A percentile compares a stretch with the other conserved stretches of the same genome.
Evolutionary conservation across 2,797 vertebrate species (phyloP).

Genomic region (Loris lydekkerianus): DNA sequence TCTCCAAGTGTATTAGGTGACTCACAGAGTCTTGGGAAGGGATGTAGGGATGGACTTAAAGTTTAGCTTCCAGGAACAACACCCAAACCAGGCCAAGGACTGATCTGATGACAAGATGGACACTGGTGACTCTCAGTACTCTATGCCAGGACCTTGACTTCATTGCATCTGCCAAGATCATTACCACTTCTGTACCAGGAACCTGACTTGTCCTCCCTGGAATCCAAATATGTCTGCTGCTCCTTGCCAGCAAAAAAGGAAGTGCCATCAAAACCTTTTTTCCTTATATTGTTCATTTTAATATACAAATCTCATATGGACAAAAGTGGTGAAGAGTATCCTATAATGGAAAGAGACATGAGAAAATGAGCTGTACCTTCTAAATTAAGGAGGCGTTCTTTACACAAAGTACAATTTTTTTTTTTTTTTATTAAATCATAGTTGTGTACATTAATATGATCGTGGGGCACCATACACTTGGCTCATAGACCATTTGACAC

Average conservation of each 20-base stretch:
- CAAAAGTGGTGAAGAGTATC: background rate
- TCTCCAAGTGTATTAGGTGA: background rate
- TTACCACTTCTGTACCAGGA: background rate
- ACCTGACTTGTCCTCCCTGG: too few species aligned
- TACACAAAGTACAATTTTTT: background rate
- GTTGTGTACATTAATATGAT: too few species aligned
- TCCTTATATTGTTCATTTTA: background rate
- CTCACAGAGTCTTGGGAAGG: background rate
- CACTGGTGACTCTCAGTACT: too few species aligned
- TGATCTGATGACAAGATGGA: background rate
- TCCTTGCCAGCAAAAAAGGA: background rate
- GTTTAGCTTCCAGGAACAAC: constrained; percentile 28
- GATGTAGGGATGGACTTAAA: background rate
- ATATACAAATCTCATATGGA: background rate
- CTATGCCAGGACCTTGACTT: background rate
- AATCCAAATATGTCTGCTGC: background rate
- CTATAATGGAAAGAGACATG: background rate
- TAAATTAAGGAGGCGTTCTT: background rate
- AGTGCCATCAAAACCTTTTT: background rate
- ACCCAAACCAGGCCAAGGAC: background rate
- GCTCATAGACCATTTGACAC: too few species aligned
- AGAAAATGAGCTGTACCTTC: background rate
- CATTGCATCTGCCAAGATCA: background rate
- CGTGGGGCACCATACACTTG: too few species aligned
- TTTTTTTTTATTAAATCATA: background rate